Evolutionary conservation across 1,140 invertebrate genomes (phyloP).

Genomic region (Dendrolimus punctatus): DNA sequence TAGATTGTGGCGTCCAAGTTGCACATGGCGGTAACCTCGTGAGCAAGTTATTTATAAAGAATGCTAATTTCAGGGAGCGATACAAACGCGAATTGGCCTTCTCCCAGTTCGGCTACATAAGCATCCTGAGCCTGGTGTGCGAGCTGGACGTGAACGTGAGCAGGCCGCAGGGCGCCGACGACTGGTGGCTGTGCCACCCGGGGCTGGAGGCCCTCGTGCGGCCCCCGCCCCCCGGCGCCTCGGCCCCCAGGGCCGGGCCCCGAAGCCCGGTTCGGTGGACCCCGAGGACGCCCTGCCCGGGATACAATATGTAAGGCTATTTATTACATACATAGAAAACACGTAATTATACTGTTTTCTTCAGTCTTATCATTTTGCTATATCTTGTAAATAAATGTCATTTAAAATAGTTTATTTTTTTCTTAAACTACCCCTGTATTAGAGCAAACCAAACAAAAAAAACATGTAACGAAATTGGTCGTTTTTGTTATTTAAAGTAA

Average conservation of each 20-base stretch:
- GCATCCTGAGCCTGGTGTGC: slow-evolving; percentile 31
- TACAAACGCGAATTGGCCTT: slow-evolving; percentile 41
- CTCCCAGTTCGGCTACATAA: slow-evolving; percentile 37
- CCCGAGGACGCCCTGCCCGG: slow-evolving; percentile 43
- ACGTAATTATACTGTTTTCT: no score
- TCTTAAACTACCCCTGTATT: no score
- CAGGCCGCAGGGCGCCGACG: slow-evolving; percentile 14
- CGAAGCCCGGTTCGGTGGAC: slow-evolving; percentile 9
- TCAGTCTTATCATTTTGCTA: no score
- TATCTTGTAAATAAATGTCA: no score
- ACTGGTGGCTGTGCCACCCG: slow-evolving; percentile 25
- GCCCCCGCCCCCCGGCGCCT: slow-evolving; percentile 4
- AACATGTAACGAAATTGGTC: no score
- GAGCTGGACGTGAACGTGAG: slow-evolving; percentile 15
- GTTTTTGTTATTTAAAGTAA: no score
- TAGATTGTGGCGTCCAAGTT: background rate
- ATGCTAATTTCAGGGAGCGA: slow-evolving; percentile 20
- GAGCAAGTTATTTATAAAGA: no score
- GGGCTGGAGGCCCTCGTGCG: no score
- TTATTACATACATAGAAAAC: no score
- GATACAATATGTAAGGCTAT: slow-evolving; percentile 29
- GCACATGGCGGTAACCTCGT: no score
- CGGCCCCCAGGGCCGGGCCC: slow-evolving; percentile 7
- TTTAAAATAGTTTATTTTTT: no score
- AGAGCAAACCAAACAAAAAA: no score